Evolutionary conservation across 2,113 vertebrate genomes (phyloP).

Genomic region (Parotia lawesii): DNA sequence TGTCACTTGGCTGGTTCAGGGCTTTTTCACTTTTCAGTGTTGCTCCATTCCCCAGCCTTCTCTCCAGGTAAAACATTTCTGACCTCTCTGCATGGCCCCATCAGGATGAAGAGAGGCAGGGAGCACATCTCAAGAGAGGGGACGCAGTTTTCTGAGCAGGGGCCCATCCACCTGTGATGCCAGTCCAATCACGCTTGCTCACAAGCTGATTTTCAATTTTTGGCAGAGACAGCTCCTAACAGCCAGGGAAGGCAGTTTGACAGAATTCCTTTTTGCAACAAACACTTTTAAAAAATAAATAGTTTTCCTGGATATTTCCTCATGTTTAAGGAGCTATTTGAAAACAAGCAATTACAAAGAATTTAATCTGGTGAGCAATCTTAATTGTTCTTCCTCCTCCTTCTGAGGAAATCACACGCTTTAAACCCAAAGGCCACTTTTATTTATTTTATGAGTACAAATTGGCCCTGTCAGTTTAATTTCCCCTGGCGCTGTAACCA

Average conservation of each 20-base stretch:
- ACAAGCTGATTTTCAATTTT: neutral
- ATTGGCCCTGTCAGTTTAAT: neutral
- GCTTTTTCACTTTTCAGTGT: neutral
- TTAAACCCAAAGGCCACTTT: neutral
- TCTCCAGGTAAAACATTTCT: neutral
- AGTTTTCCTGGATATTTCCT: neutral
- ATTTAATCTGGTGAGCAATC: neutral
- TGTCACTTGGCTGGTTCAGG: fast-evolving
- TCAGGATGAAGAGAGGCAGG: fast-evolving
- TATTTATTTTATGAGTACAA: conserved; percentile 39
- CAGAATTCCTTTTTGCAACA: neutral
- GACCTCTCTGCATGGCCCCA: neutral
- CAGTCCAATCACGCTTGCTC: neutral
- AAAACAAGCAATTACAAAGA: neutral
- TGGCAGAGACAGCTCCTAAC: neutral
- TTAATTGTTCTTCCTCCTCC: neutral
- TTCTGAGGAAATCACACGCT: neutral
- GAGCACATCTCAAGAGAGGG: neutral
- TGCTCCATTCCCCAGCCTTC: neutral
- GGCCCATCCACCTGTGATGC: neutral
- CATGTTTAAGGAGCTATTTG: neutral
- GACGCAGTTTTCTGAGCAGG: neutral
- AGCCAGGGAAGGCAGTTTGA: neutral
- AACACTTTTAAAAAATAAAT: neutral
- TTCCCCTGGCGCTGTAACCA: neutral